Percentiles rank a stretch among this genome's conserved stretches.
Evolutionary conservation across 2,888 invertebrate genomes (phyloP).

Genomic region (Lordiphosa fenestrarum): DNA sequence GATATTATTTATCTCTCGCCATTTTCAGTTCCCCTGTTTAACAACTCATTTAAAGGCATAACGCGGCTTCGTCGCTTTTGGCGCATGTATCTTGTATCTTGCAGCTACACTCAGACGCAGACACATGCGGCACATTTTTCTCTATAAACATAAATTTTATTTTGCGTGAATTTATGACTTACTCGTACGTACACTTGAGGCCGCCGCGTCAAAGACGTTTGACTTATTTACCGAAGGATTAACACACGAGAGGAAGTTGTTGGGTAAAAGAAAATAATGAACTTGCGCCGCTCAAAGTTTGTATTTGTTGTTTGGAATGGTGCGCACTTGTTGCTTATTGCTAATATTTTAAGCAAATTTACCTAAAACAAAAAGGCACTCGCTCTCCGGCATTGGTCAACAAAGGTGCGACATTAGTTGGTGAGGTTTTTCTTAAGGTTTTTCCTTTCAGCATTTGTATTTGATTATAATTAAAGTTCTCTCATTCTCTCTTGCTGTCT

Average conservation of each 20-base stretch:
- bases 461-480: conserved; percentile 68
- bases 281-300: no score
- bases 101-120: conserved; percentile 14
- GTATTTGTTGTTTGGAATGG: no score
- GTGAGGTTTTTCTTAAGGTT: conserved; percentile 16
- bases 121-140: conserved; percentile 15
- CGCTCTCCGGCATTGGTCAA: conserved; percentile 14
- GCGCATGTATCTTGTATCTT: conserved; percentile 44
- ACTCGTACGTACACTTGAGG: conserved; percentile 18
- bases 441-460: conserved; percentile 39
- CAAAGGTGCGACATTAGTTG: conserved; percentile 50
- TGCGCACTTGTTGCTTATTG: conserved; percentile 44
- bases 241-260: conserved; percentile 28
- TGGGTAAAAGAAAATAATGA: conserved; percentile 4
- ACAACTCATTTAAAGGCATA: conserved; percentile 63
- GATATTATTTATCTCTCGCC: conserved; percentile 38
- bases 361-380: conserved; percentile 29
- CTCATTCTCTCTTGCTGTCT: background rate
- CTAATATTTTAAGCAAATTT: conserved; percentile 72
- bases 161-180: conserved; percentile 71
- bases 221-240: conserved; percentile 70
- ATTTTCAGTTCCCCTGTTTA: conserved; percentile 43
- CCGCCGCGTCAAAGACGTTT: conserved; percentile 21
- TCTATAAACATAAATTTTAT: conserved; percentile 57
- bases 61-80: conserved; percentile 20